Evolutionary conservation across 1,140 invertebrate genomes (phyloP), one percentile per base, ranked within the genome.

Genomic region (Drosophila obscura): DNA sequence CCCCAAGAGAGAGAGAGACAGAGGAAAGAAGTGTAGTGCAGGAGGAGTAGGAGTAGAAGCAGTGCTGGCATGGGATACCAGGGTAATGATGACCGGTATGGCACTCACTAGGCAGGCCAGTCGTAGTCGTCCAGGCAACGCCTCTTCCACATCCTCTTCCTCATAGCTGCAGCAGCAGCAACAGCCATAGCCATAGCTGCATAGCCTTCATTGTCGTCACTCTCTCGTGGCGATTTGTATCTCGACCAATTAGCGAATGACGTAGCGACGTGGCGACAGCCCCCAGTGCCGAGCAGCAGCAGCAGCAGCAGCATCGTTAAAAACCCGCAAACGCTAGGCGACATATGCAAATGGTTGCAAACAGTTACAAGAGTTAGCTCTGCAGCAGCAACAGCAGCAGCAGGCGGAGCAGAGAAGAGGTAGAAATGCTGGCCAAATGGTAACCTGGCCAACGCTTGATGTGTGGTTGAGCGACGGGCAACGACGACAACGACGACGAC

Each of bases 221-320:
- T 72, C 71, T 75, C 66, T 80, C 62, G 58, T 57, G 60, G 59
- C 83, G 82, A 88, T 87, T 69, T 66, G 72, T 79, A 87, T 87
- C 83, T 52, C 52, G 64, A 88, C 83, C 83, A 87, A 87, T 87
- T 87, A 87, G 83, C 79, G 83, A 79, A 82, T 87, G 80, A 88
- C 79, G 83, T 83, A 82, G 83, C 79, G 66, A 76, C 77, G 77
- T 84, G 76, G 61, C 77, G 63, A 73, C 68, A 39, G 35, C 35
- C 11, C 3, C 31, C 19, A 19, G 5, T 6, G 26, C 26, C 26
- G 26, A 11, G 35, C 31, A 11, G 31, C 31, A 9, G 82, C 31
- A 9, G 82, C 19, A 19, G 19, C 19, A 24, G 28, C 31, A 31
- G 31, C 78, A 87, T 75, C 81, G 82, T 85, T 85, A 78, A 78